phyloP scores from a whole-genome alignment of 1,140 invertebrate genomes.

The Ceratina calcarata region DNA sequence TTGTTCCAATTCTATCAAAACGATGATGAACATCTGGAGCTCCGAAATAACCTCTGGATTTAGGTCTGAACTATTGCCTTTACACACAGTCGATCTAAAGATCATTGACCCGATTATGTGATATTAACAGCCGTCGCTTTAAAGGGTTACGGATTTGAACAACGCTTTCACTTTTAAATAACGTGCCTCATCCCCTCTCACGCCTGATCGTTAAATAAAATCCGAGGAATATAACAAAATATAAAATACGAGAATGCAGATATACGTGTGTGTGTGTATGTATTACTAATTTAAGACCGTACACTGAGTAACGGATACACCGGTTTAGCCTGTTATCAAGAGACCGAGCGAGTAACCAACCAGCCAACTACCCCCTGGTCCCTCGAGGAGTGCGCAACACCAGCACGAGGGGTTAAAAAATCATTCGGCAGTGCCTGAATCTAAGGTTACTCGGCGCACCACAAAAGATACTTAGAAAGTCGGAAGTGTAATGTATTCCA shows the following conservation, averaged over 20 bases:
- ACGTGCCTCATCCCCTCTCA: background rate
- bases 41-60: background rate
- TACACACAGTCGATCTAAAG: constrained; percentile 9
- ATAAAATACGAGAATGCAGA: too few relatives aligned
- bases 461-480: constrained; percentile 46
- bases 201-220: background rate
- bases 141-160: background rate
- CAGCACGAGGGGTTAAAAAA: constrained; percentile 9
- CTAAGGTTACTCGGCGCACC: constrained; percentile 43
- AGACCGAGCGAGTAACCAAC: too few relatives aligned
- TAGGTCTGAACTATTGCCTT: background rate
- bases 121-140: background rate
- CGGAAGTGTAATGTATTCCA: constrained; percentile 51
- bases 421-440: constrained; percentile 12
- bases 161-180: background rate
- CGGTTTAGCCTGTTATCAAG: background rate
- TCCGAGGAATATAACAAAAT: too few relatives aligned
- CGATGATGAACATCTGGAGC: background rate
- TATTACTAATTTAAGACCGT: too few relatives aligned
- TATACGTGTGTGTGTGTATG: too few relatives aligned
- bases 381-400: background rate
- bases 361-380: background rate
- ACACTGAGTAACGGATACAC: background rate
- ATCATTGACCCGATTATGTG: constrained; percentile 14
- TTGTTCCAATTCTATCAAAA: background rate